These are phyloP conservation scores for Latheticus oryzae DNA, from an alignment of 2,888 invertebrate genomes.

Conservation along the genomic window DNA sequence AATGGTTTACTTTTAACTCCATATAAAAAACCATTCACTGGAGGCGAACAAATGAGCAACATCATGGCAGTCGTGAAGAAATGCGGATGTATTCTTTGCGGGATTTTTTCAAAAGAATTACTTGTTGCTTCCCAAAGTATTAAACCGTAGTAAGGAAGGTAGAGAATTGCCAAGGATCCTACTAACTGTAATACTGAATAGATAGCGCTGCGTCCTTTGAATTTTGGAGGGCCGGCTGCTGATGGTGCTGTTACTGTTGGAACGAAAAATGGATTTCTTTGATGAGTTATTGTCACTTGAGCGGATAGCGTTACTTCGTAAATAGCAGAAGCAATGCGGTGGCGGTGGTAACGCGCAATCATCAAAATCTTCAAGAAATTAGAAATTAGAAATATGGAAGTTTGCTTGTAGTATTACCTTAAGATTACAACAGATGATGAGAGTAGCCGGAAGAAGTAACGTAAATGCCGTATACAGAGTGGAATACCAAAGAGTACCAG, in stretches of 20 bases:
- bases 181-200: conserved; percentile 79
- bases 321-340: conserved; percentile 86
- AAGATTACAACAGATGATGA: conserved; percentile 79
- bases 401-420: conserved; percentile 66
- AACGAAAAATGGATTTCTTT: conserved; percentile 81
- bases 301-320: conserved; percentile 87
- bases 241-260: conserved; percentile 74
- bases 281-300: conserved; percentile 86
- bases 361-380: conserved; percentile 68
- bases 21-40: conserved; percentile 81
- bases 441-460: conserved; percentile 74
- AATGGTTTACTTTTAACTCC: conserved; percentile 80
- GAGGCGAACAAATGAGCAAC: conserved; percentile 77
- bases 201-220: conserved; percentile 70
- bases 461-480: conserved; percentile 74
- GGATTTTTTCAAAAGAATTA: conserved; percentile 54
- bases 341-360: conserved; percentile 80
- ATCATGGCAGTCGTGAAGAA: conserved; percentile 71
- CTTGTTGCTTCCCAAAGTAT: conserved; percentile 74
- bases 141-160: conserved; percentile 79
- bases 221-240: conserved; percentile 66
- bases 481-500: conserved; percentile 74
- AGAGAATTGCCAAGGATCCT: conserved; percentile 77
- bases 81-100: conserved; percentile 60
- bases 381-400: neutral